Base-by-base conservation (phyloP, 1,140 invertebrate genomes). In the Drosophila quadrilineata region DNA sequence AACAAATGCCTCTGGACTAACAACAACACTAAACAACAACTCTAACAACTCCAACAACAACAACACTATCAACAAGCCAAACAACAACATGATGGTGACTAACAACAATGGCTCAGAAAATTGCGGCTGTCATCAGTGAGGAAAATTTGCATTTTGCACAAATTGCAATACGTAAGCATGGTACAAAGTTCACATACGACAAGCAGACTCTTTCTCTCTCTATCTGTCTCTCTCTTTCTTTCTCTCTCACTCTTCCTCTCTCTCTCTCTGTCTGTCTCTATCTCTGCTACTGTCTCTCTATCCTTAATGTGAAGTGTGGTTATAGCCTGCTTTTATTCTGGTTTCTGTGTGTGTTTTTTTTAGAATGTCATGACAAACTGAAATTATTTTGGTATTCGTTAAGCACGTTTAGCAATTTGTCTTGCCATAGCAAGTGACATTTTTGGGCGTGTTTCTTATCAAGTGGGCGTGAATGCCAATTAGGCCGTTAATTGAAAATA, bases 111-210 rank as follows among this genome's bases (percentile, higher is more conserved):
- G 50, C 35, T 65, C 57, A 77, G 73, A 77, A 82, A 82, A 84
- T 82, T 82, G 77, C 77, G 73, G 77, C 77, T 82, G 77, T 82
- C 77, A 82, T 82, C 77, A 84, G 77, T 82, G 77, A 73, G 77
- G 77, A 82, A n/a, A 84, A 82, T 82, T 82, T 84, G 69, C 77
- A 82, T 84, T 82, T 82, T 85, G 73, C 77, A 85, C 77, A 82
- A 82, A 84, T 82, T 82, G 77, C 77, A 77, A 84, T 82, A 82
- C 77, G 72, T 72, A 84, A 76, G 60, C 76, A 69, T 50, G 63
- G 19, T 28, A 6, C 56, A 26, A 56, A 68, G 28, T 57, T 52
- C 41, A 46, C 57, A n/a, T n/a, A n/a, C n/a, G n/a, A n/a, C n/a
- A n/a, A n/a, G n/a, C n/a, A n/a, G n/a, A 19, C 49, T 35, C 29